Evolutionary conservation across 2,113 vertebrate genomes (phyloP), one percentile per base, ranked within the genome.

Genomic region (Rhinichthys klamathensis): DNA sequence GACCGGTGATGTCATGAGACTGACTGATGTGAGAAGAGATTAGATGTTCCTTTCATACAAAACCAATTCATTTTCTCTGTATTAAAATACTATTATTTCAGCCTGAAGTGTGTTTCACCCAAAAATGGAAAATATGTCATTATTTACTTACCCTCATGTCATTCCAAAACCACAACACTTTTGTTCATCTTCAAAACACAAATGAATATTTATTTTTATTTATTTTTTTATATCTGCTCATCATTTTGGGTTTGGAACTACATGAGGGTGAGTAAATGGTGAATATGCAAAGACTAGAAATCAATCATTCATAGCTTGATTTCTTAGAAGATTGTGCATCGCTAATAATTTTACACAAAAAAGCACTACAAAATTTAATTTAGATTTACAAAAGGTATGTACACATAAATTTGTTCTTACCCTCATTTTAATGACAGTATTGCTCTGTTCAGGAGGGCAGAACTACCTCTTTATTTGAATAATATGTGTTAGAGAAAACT

Each of bases 1-100:
- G 79, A 81, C 79, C 32, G 79, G 61, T 67, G 5, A 67, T 51
- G 8, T 51, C 56, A 79, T 61, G 32, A 60, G 2, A 46, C 25
- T 77, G 75, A 77, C 11, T 35, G 21, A 78, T 38, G 51, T 38
- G 51, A n/a, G 8, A 58, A 58, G 38, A 30, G 9, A 46, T 80
- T 27, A 63, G 23, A 60, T 18, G 9, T 49, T 30, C n/a, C 25
- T 30, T 46, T 23, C 11, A 49, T 41, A 79, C 54, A 60, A 79
- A 56, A 56, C 18, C 54, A 56, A 21, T 56, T 56, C 2, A 21
- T 23, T 56, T 56, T 21, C 18, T 56, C 54, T 56, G 21, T 56
- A 21, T 56, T 56, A 56, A 56, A 56, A 56, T 44, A 72, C 38
- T 72, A 2, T 23, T 41, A 41, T 72, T 23, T 7, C 9, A 70